phyloP scores from a whole-genome alignment of 1,140 invertebrate genomes.

The Drosophila pallidifrons region DNA sequence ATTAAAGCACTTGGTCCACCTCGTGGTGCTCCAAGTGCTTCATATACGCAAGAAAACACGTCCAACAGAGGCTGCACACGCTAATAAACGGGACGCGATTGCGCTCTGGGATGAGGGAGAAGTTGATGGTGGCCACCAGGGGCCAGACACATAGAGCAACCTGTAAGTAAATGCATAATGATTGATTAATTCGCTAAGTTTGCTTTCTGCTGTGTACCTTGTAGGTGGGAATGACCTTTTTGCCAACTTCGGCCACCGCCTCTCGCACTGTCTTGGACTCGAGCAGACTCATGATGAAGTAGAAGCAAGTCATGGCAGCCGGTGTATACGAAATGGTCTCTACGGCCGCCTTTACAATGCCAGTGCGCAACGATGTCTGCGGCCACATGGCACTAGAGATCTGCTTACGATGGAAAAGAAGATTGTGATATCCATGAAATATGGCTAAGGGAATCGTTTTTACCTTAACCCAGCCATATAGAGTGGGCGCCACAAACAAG shows the following conservation, averaged over 20 bases:
- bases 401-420: slow-evolving; percentile 5
- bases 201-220: slow-evolving; percentile 51
- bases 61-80: slow-evolving; percentile 93
- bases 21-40: slow-evolving; percentile 88
- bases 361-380: slow-evolving; percentile 87
- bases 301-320: slow-evolving; percentile 92
- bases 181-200: background rate
- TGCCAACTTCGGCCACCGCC: slow-evolving; percentile 89
- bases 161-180: slow-evolving; percentile 85
- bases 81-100: slow-evolving; percentile 94
- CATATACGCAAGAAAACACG: slow-evolving; percentile 95
- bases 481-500: slow-evolving; percentile 90
- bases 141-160: slow-evolving; percentile 93
- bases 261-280: slow-evolving; percentile 90
- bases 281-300: slow-evolving; percentile 92
- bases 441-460: slow-evolving; percentile 27
- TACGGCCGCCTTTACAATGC: slow-evolving; percentile 90
- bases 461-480: slow-evolving; percentile 90
- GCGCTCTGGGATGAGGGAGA: slow-evolving; percentile 90
- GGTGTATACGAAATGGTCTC: slow-evolving; percentile 94
- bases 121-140: slow-evolving; percentile 93
- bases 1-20: slow-evolving; percentile 62
- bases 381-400: slow-evolving; percentile 88
- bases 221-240: slow-evolving; percentile 92
- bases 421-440: background rate